A percentile compares a stretch with the other conserved stretches of the same genome.
These are phyloP conservation scores for Cistogaster globosa DNA, from an alignment of 2,888 invertebrate species.

Conservation along the genomic window DNA sequence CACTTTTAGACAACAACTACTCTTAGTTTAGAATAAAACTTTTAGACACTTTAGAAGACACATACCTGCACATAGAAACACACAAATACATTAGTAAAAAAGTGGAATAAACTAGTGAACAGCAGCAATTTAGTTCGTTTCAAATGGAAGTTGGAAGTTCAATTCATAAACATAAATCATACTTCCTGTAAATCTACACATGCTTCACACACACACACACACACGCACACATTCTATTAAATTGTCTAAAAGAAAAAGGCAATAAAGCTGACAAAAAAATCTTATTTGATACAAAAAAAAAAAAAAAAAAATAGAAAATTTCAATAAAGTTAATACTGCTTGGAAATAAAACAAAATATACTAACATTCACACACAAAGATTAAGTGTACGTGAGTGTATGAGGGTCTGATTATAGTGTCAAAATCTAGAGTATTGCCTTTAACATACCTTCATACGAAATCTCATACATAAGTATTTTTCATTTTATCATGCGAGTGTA, in stretches of 20 bases:
- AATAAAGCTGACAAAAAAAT: conserved; percentile 26
- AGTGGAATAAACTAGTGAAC: conserved; percentile 1
- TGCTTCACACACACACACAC: conserved; percentile 40
- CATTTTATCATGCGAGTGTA: conserved; percentile 37
- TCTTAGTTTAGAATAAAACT: conserved; percentile 57
- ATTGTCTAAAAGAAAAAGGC: conserved; percentile 20
- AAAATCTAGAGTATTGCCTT: conserved; percentile 52
- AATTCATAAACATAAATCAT: conserved; percentile 73
- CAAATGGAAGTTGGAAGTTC: conserved; percentile 61
- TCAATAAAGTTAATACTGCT: conserved; percentile 73
- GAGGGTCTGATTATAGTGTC: conserved; percentile 60
- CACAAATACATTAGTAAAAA: not conserved
- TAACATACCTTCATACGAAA: conserved; percentile 64
- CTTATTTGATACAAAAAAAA: conserved; percentile 2
- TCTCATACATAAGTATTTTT: conserved; percentile 34
- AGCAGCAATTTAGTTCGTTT: conserved; percentile 55
- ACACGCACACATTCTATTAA: not conserved
- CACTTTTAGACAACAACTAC: conserved; percentile 35
- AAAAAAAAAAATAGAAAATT: conserved; percentile 45
- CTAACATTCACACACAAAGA: not conserved
- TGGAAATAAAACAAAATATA: conserved; percentile 61
- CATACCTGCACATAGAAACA: conserved; percentile 5
- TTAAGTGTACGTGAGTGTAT: not conserved
- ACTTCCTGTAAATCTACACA: conserved; percentile 68
- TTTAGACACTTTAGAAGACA: conserved; percentile 64